Conservation (phyloP, 2,113 vertebrate genomes). For the Verasper variegatus region DNA sequence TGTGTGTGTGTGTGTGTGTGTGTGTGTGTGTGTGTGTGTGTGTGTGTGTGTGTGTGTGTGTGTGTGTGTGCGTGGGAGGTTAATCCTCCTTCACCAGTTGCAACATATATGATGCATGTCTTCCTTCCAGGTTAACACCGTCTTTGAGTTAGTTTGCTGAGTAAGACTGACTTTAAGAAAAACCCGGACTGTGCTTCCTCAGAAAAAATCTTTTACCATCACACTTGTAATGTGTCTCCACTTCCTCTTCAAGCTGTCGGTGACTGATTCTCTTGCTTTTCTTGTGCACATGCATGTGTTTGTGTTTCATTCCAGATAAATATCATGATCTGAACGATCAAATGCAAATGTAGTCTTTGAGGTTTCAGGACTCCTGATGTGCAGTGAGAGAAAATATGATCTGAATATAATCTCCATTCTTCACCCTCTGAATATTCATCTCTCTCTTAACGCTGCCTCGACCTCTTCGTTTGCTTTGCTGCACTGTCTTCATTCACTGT, state of each 20-base stretch:
- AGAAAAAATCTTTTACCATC: no score
- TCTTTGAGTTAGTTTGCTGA: background rate
- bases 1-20: no score
- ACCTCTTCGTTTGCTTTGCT: slow-evolving; percentile 9
- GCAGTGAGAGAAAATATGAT: background rate
- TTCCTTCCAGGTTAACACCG: background rate
- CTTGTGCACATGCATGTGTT: background rate
- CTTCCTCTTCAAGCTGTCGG: background rate
- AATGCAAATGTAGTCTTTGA: background rate
- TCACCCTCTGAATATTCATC: background rate
- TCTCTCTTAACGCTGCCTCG: background rate
- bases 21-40: no score
- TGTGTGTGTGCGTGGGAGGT: no score
- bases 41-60: slow-evolving; percentile 7
- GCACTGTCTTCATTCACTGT: slow-evolving; percentile 47
- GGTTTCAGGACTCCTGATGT: background rate
- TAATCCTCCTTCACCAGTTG: no score
- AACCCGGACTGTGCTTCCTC: no score
- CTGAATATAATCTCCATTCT: background rate
- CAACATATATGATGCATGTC: background rate
- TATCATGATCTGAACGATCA: slow-evolving; percentile 9
- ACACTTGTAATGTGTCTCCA: background rate
- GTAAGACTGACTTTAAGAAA: background rate
- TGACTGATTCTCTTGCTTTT: background rate
- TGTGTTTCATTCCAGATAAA: background rate